These are phyloP conservation scores for Matsumurasca onukii DNA, from an alignment of 1,140 invertebrate genomes.

Conservation along the genomic window DNA sequence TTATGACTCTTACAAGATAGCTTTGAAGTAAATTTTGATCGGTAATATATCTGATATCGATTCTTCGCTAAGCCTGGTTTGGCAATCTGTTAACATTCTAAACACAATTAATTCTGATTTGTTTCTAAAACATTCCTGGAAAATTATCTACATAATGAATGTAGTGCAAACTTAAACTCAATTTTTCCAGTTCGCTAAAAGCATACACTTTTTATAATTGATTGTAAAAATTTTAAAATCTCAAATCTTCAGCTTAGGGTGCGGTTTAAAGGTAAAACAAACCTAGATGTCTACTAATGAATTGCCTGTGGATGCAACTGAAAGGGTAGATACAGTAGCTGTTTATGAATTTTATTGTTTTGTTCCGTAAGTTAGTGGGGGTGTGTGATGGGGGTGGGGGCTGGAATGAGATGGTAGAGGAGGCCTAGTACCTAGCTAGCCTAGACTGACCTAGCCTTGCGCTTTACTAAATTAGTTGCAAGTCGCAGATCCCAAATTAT, in stretches of 20 bases:
- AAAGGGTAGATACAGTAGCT: not conserved
- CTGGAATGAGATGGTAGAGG: slow-evolving; percentile 18
- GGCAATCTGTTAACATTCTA: too few species aligned
- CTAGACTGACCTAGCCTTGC: slow-evolving; percentile 5
- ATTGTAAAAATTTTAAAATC: not conserved
- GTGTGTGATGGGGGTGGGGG: not conserved
- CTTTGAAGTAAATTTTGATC: too few species aligned
- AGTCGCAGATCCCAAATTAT: not conserved
- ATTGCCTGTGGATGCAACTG: not conserved
- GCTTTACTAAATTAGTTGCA: not conserved
- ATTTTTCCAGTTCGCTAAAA: too few species aligned
- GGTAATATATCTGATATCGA: too few species aligned
- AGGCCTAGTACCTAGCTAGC: not conserved
- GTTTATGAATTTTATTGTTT: not conserved
- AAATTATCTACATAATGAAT: too few species aligned
- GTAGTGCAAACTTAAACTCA: too few species aligned
- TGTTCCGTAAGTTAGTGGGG: not conserved
- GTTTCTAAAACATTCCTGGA: too few species aligned
- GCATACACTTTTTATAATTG: too few species aligned
- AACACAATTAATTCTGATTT: too few species aligned
- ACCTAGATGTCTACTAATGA: not conserved
- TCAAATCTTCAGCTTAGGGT: not conserved
- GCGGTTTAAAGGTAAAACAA: not conserved
- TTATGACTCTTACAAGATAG: too few species aligned
- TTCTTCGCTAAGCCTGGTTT: too few species aligned